phyloP scores from a whole-genome alignment of 1,140 invertebrate species.

The Whitmania pigra region DNA sequence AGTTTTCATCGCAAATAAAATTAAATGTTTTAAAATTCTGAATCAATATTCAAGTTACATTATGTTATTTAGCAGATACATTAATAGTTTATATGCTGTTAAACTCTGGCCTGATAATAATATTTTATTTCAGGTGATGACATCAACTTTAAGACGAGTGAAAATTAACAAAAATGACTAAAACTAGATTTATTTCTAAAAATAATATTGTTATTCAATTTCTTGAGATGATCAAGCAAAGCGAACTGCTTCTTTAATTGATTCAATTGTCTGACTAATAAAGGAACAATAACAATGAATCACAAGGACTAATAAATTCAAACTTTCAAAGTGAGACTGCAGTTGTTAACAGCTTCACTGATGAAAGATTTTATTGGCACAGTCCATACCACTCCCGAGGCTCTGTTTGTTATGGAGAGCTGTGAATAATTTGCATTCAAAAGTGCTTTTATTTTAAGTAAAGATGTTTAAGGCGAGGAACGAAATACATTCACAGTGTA shows the following conservation, averaged over 20 bases:
- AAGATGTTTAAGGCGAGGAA: not conserved
- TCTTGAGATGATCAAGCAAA: not conserved
- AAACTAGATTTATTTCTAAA: not conserved
- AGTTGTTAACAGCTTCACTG: not conserved
- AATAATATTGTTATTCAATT: not conserved
- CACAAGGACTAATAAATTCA: not conserved
- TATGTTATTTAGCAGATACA: not conserved
- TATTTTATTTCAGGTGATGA: too few species aligned
- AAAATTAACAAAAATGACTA: not conserved
- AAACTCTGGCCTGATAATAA: too few species aligned
- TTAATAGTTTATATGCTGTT: too few species aligned
- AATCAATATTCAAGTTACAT: not conserved
- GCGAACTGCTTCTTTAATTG: not conserved
- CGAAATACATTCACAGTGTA: not conserved
- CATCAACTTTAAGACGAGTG: too few species aligned
- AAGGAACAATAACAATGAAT: not conserved
- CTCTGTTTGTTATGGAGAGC: not conserved
- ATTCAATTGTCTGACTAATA: not conserved
- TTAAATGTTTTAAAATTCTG: not conserved
- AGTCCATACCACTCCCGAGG: not conserved
- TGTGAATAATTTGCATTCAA: not conserved
- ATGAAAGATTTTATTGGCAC: not conserved
- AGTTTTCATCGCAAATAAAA: not conserved
- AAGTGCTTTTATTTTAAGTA: not conserved
- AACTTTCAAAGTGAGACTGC: not conserved